These are phyloP conservation scores for Pardosa pseudoannulata DNA, from an alignment of 2,888 invertebrate species.

Conservation along the genomic window DNA sequence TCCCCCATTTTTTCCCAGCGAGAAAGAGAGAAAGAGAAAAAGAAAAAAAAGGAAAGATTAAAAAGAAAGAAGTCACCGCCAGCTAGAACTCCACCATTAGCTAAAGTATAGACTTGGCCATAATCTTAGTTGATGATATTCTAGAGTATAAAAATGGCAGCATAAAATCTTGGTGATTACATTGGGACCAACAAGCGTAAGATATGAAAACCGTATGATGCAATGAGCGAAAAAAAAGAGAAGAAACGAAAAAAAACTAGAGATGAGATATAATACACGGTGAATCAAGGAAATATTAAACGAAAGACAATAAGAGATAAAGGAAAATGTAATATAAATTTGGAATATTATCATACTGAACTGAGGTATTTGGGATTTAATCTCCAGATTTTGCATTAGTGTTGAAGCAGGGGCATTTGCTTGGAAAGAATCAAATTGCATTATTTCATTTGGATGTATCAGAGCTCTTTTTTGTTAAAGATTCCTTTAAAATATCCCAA, in stretches of 20 bases:
- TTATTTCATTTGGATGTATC: no score
- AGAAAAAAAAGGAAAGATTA: conserved; percentile 22
- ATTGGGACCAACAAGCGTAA: conserved; percentile 55
- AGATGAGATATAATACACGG: conserved; percentile 50
- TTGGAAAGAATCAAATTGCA: no score
- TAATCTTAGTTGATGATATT: conserved; percentile 67
- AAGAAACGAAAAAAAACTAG: neutral
- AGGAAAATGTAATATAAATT: conserved; percentile 36
- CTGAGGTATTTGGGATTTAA: conserved; percentile 4
- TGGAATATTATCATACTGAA: conserved; percentile 28
- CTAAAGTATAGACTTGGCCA: conserved; percentile 45
- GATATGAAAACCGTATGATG: conserved; percentile 40
- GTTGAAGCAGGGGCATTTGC: no score
- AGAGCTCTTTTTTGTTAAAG: no score
- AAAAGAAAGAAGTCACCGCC: conserved; percentile 18
- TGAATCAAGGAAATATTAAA: conserved; percentile 4
- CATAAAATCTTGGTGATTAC: conserved; percentile 44
- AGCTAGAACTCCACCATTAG: conserved; percentile 46
- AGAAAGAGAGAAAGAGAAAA: neutral
- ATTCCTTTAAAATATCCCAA: no score
- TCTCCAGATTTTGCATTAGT: neutral
- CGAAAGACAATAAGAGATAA: conserved; percentile 10
- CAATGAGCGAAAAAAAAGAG: conserved; percentile 15
- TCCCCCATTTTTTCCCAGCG: neutral
- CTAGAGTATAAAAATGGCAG: conserved; percentile 18